These are phyloP conservation scores for Pachypsylla venusta DNA, from an alignment of 1,140 invertebrate genomes.

Conservation along the genomic window DNA sequence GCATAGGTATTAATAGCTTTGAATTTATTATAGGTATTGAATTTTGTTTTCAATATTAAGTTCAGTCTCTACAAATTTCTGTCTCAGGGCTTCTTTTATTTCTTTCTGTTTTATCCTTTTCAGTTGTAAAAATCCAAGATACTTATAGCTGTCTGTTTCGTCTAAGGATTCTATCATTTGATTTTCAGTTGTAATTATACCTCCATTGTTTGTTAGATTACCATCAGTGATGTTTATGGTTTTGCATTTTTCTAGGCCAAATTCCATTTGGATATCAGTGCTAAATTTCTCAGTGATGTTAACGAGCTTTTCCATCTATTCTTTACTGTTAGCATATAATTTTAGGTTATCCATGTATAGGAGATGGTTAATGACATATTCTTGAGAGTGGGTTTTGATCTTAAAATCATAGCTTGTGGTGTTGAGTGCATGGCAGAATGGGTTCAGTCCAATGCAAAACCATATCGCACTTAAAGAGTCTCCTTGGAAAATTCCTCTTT, in stretches of 20 bases:
- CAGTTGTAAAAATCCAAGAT: background rate
- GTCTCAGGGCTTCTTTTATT: background rate
- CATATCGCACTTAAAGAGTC: conserved; percentile 14
- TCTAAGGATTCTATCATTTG: background rate
- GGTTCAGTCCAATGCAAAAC: conserved; percentile 12
- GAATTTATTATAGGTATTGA: no score
- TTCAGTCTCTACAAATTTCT: no score
- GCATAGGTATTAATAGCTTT: no score
- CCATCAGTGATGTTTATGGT: no score
- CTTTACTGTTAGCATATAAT: background rate
- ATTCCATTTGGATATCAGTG: background rate
- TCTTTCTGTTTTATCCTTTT: background rate
- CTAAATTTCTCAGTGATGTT: background rate
- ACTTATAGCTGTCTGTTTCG: background rate
- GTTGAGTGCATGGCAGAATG: background rate
- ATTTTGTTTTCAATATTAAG: no score
- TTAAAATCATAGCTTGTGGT: background rate
- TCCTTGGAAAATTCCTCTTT: conserved; percentile 16
- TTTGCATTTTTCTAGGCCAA: background rate
- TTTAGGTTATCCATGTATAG: background rate
- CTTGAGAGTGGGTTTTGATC: no score
- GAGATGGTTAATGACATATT: background rate
- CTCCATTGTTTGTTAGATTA: no score
- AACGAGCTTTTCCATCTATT: background rate
- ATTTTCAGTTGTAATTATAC: background rate